These are phyloP conservation scores for Sycophila sp. DNA, from an alignment of 1,140 invertebrate species.

Conservation along the genomic window DNA sequence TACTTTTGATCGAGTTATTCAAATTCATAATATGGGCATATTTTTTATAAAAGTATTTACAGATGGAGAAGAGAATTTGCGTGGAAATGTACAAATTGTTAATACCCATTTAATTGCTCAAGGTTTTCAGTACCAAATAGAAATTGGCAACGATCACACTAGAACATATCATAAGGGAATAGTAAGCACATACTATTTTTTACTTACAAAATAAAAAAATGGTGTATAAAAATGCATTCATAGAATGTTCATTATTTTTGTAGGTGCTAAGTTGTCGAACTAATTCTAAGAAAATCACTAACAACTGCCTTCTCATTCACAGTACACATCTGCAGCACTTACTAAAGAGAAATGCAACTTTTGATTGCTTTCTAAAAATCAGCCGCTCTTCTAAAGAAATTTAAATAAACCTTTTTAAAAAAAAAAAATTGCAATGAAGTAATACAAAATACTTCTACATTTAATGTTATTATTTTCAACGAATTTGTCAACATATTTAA, in stretches of 20 bases:
- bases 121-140: slow-evolving; percentile 45
- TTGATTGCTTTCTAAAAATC: slow-evolving; percentile 1
- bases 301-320: slow-evolving; percentile 36
- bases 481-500: too few species aligned
- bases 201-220: background rate
- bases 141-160: slow-evolving; percentile 31
- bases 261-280: slow-evolving; percentile 30
- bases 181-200: slow-evolving; percentile 29
- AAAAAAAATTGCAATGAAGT: background rate
- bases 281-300: background rate
- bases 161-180: slow-evolving; percentile 29
- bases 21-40: slow-evolving; percentile 48
- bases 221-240: background rate
- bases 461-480: too few species aligned
- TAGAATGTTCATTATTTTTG: slow-evolving; percentile 7
- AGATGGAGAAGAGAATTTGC: slow-evolving; percentile 37
- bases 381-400: background rate
- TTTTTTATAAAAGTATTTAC: slow-evolving; percentile 50
- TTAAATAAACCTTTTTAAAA: background rate
- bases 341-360: background rate
- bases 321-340: slow-evolving; percentile 10
- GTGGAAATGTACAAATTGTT: slow-evolving; percentile 45
- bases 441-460: too few species aligned
- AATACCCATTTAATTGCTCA: slow-evolving; percentile 41
- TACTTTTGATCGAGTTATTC: slow-evolving; percentile 43